Evolutionary conservation across 1,140 invertebrate species (phyloP), one percentile per base, ranked within the genome.

Genomic region (Goniozus legneri): DNA sequence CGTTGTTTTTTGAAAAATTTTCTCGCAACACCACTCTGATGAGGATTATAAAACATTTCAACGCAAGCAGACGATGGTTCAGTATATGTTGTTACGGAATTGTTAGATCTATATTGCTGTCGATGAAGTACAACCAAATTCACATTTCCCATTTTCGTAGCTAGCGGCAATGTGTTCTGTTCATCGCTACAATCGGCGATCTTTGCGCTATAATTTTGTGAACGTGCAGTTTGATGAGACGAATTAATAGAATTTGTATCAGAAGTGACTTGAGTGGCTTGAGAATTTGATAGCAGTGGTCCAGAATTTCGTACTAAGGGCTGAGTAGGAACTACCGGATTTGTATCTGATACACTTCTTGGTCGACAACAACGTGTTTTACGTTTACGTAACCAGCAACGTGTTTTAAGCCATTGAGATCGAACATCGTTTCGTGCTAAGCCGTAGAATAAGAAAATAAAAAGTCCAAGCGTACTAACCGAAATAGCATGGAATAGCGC

Each of bases 1-100:
- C 86, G 81, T 64, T 93, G 89, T 62, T 91, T 92, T 50, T 91
- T 89, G 68, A 95, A 95, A 70, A 94, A 95, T 60, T 91, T 92
- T 50, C 90, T 82, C 0, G 92, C 92, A 1, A 93, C 89, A 12
- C 90, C 91, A 67, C 90, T 94, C 69, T 96, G 92, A 62, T 90
- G 88, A 0, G 91, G 89, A 77, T 96, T 94, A 62, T 95, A 95
- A 70, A 95, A 96, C 69, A 90, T 82, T 58, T 92, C 86, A 0
- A 86, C 84, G 2, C 81, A 78, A 47, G 80, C 62, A 12, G 79
- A 71, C 13, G 70, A 69, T 0, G 71, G 68, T 44, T 87, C 84
- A 1, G 84, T 84, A 47, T 83, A 83, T 2, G 84, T 85, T 34
- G 84, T 84, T 35, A 86, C 82, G 6, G 82, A 84, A 62, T 83